phyloP scores from a whole-genome alignment of 2,888 invertebrate species.

The Volucella inanis region DNA sequence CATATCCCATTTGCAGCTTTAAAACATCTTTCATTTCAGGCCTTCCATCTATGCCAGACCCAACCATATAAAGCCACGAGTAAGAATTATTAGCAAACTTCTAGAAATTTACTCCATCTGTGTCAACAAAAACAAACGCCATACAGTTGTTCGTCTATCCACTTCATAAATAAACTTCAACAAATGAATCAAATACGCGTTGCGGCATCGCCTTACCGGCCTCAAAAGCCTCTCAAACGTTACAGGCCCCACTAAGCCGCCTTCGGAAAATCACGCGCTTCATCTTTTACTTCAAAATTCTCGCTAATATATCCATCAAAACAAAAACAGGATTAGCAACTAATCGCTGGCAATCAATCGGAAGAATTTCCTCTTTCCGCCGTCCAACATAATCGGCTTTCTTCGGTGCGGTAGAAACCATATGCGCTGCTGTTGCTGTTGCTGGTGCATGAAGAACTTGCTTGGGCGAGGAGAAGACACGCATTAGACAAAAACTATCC shows the following conservation, averaged over 20 bases:
- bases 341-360: conserved; percentile 74
- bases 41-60: conserved; percentile 30
- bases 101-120: conserved; percentile 44
- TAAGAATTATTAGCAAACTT: conserved; percentile 39
- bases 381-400: conserved; percentile 51
- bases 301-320: conserved; percentile 74
- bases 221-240: conserved; percentile 15
- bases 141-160: conserved; percentile 28
- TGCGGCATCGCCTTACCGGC: conserved; percentile 43
- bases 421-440: conserved; percentile 20
- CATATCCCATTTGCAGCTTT: conserved; percentile 62
- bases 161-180: conserved; percentile 68
- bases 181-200: conserved; percentile 60
- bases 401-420: conserved; percentile 47
- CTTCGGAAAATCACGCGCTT: conserved; percentile 6
- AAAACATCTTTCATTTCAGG: conserved; percentile 44
- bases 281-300: conserved; percentile 50
- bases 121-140: conserved; percentile 49
- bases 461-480: conserved; percentile 46
- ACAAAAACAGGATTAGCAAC: conserved; percentile 75
- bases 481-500: conserved; percentile 73
- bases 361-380: conserved; percentile 54
- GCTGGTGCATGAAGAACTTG: conserved; percentile 19
- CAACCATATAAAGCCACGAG: neutral
- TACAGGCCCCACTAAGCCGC: conserved; percentile 38